Conservation (phyloP, 2,888 invertebrate genomes). For the Eledona agricola region DNA sequence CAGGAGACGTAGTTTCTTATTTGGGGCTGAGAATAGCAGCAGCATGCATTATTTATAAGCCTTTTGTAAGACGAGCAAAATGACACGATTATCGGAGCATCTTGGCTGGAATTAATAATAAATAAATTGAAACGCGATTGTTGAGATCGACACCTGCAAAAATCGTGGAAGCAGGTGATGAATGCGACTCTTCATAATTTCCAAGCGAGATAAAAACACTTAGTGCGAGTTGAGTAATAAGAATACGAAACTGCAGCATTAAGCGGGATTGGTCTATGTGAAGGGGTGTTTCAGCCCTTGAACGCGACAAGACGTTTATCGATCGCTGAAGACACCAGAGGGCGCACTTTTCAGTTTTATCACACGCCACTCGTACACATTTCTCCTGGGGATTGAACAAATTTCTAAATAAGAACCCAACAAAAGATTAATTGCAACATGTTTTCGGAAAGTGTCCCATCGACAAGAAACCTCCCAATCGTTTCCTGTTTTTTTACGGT, state of each 20-base stretch:
- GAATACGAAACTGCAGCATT: slow-evolving; percentile 25
- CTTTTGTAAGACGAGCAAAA: too few relatives aligned
- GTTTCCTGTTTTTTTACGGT: too few relatives aligned
- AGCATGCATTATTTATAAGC: too few relatives aligned
- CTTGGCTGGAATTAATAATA: slow-evolving; percentile 2
- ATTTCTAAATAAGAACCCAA: neutral
- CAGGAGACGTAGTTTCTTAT: too few relatives aligned
- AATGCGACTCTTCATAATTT: slow-evolving; percentile 9
- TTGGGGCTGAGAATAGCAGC: too few relatives aligned
- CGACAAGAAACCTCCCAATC: too few relatives aligned
- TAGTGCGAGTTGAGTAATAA: slow-evolving; percentile 25
- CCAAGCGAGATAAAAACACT: slow-evolving; percentile 25
- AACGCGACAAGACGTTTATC: slow-evolving; percentile 14
- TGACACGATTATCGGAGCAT: too few relatives aligned
- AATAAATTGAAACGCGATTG: neutral
- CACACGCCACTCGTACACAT: neutral
- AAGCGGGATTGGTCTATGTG: slow-evolving; percentile 29
- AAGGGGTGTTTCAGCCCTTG: slow-evolving; percentile 20
- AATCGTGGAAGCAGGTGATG: neutral
- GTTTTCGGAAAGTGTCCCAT: neutral
- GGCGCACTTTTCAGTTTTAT: slow-evolving; percentile 8
- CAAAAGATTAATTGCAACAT: neutral
- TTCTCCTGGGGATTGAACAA: neutral
- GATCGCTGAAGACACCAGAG: slow-evolving; percentile 23
- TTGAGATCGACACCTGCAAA: neutral